Percentiles rank a stretch among this genome's conserved stretches.
Evolutionary conservation across 2,888 invertebrate genomes (phyloP).

Genomic region (Tyria jacobaeae): DNA sequence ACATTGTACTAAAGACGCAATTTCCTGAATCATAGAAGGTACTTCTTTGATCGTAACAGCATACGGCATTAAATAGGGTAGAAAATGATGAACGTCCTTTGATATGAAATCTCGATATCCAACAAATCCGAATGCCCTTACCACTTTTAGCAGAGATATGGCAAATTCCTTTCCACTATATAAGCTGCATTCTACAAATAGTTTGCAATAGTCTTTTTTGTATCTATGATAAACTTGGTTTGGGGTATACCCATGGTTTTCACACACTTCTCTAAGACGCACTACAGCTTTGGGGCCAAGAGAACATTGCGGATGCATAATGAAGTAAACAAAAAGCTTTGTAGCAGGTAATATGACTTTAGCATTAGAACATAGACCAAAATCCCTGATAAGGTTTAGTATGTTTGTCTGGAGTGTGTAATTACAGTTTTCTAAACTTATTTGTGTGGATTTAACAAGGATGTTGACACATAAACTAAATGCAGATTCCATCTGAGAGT

Average conservation of each 20-base stretch:
- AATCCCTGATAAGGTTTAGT: constrained; percentile 82
- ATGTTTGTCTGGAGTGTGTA: constrained; percentile 84
- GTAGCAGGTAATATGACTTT: constrained; percentile 77
- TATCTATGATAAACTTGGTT: constrained; percentile 88
- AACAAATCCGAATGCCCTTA: constrained; percentile 89
- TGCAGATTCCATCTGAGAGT: constrained; percentile 69
- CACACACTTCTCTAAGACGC: constrained; percentile 86
- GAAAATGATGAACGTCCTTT: constrained; percentile 89
- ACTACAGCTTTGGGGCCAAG: constrained; percentile 86
- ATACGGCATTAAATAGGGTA: constrained; percentile 88
- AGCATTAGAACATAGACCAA: constrained; percentile 73
- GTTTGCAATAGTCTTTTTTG: constrained; percentile 87
- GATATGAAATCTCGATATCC: constrained; percentile 90
- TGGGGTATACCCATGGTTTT: constrained; percentile 82
- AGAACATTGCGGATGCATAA: constrained; percentile 88
- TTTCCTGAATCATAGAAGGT: constrained; percentile 88
- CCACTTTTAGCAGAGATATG: constrained; percentile 87
- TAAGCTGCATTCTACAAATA: constrained; percentile 87
- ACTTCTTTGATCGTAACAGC: constrained; percentile 85
- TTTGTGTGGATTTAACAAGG: constrained; percentile 77
- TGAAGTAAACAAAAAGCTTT: constrained; percentile 86
- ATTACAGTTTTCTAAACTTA: constrained; percentile 83
- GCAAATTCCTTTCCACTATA: constrained; percentile 86
- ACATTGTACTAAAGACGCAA: constrained; percentile 86
- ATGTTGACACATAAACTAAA: constrained; percentile 71